A percentile compares a stretch with the other conserved stretches of the same genome.
These are phyloP conservation scores for Tympanoctomys barrerae DNA, from an alignment of 2,797 vertebrate species.

Conservation along the genomic window DNA sequence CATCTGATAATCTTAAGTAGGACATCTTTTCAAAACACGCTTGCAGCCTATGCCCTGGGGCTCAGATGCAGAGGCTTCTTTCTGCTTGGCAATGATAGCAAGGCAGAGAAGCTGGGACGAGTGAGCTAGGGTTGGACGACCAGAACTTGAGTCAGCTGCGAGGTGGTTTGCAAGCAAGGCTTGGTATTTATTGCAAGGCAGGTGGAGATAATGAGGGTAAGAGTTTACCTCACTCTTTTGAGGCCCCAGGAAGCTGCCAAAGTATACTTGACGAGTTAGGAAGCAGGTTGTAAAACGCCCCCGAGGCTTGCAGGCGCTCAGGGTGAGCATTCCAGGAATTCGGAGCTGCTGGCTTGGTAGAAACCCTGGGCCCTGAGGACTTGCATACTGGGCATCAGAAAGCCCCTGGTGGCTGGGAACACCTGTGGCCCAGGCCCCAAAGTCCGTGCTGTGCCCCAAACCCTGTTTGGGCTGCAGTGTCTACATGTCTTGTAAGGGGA, in stretches of 20 bases:
- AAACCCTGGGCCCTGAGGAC: background rate
- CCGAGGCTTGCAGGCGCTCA: background rate
- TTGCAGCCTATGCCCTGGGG: background rate
- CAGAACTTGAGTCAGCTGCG: conserved; percentile 39
- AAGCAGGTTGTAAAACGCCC: conserved; percentile 53
- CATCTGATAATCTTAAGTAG: background rate
- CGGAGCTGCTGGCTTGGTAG: background rate
- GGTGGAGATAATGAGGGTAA: background rate
- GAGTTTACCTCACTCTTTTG: background rate
- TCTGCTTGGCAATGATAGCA: background rate
- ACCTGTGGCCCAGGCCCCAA: fast-evolving
- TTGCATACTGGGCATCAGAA: background rate
- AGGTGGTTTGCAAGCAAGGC: conserved; percentile 6
- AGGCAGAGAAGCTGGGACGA: background rate
- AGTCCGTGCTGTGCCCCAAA: background rate
- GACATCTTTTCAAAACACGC: background rate
- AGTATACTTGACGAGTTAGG: conserved; percentile 47
- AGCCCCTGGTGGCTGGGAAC: background rate
- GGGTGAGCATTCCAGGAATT: background rate
- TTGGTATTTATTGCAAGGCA: background rate
- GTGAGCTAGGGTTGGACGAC: background rate
- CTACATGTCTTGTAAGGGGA: background rate
- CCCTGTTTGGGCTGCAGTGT: background rate
- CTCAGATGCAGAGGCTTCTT: background rate
- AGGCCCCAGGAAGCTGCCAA: background rate